phyloP scores from a whole-genome alignment of 2,888 invertebrate species.

The Coleophora flavipennella region DNA sequence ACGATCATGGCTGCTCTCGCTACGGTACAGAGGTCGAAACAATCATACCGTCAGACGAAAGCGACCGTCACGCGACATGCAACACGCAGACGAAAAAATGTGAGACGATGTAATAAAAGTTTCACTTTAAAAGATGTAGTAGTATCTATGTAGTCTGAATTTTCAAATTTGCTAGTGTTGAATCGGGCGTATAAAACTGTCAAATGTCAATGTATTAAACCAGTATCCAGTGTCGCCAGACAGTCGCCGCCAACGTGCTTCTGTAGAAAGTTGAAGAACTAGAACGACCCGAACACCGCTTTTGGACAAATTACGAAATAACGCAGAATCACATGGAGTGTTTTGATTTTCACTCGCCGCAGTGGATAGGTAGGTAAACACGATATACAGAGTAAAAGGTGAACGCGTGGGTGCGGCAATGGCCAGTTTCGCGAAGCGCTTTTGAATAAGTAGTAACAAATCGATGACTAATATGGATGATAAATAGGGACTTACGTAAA shows the following conservation, averaged over 20 bases:
- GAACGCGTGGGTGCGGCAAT: constrained; percentile 10
- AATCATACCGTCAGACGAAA: no score
- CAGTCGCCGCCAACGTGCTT: constrained; percentile 46
- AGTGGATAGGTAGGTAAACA: constrained; percentile 23
- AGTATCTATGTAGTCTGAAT: constrained; percentile 18
- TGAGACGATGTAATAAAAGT: no score
- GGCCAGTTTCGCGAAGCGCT: constrained; percentile 9
- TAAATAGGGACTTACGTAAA: no score
- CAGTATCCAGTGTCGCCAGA: constrained; percentile 36
- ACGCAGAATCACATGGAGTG: constrained; percentile 33
- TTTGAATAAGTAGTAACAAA: constrained; percentile 9
- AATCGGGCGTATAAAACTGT: constrained; percentile 25
- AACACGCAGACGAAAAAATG: no score
- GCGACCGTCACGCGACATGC: no score
- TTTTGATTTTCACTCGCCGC: constrained; percentile 40
- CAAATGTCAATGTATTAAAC: constrained; percentile 30
- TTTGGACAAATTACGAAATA: constrained; percentile 44
- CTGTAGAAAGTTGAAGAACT: constrained; percentile 68
- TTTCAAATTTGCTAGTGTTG: no score
- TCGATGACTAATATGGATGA: no score
- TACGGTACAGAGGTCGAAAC: no score
- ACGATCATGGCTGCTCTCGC: no score
- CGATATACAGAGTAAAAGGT: constrained; percentile 9
- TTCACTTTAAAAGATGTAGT: no score
- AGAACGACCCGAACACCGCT: constrained; percentile 38